phyloP scores from a whole-genome alignment of 2,888 invertebrate species.

The Pseudococcus viburni region DNA sequence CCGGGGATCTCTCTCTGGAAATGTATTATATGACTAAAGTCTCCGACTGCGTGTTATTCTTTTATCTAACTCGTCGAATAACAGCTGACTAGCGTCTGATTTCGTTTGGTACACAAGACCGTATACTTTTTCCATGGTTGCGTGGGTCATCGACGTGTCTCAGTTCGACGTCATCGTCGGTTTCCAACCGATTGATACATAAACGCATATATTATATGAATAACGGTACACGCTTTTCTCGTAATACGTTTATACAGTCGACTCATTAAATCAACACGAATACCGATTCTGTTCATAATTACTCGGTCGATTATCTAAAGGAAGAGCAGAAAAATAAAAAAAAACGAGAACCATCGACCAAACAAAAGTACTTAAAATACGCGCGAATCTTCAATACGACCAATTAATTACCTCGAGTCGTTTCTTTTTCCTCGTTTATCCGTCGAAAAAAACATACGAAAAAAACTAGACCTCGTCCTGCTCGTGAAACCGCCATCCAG shows the following conservation, averaged over 20 bases:
- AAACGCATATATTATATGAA: constrained; percentile 43
- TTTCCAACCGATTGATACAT: constrained; percentile 37
- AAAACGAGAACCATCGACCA: neutral
- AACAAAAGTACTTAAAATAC: constrained; percentile 1
- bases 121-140: constrained; percentile 45
- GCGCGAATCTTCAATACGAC: constrained; percentile 30
- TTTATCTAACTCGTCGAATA: constrained; percentile 29
- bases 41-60: constrained; percentile 2
- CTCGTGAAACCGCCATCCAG: neutral
- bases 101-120: neutral
- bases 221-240: neutral
- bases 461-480: constrained; percentile 30
- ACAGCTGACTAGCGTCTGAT: constrained; percentile 48
- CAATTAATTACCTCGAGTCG: constrained; percentile 24
- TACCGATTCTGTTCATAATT: constrained; percentile 34
- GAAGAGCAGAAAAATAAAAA: neutral
- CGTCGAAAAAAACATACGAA: neutral
- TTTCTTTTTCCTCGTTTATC: neutral
- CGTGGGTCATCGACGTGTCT: constrained; percentile 57
- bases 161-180: neutral
- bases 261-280: constrained; percentile 46
- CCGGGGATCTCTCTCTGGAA: neutral
- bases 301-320: neutral
- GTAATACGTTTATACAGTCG: neutral
- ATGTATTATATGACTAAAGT: neutral